Percentiles rank a stretch among this genome's conserved stretches.
Conservation (phyloP, 2,113 vertebrate genomes). For the Clarias batrachus region DNA sequence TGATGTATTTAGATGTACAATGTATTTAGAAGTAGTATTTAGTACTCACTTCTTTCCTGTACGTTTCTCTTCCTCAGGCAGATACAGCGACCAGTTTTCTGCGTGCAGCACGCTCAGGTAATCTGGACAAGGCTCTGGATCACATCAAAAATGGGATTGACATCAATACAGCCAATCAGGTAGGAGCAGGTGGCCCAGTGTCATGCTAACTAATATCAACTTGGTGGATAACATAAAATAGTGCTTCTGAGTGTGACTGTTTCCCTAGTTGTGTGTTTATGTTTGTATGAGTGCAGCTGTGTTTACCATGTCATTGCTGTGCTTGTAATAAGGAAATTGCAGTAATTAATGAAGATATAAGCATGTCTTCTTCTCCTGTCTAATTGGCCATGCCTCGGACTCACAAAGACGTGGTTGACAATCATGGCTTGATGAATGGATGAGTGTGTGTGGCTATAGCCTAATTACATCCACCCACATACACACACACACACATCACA, state of each 20-base stretch:
- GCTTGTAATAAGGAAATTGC: conserved; percentile 45
- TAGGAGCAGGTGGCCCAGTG: conserved; percentile 57
- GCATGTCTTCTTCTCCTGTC: conserved; percentile 18
- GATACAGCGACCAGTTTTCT: conserved; percentile 92
- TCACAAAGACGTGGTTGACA: conserved; percentile 16
- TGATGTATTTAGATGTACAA: too few species aligned
- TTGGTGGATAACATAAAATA: background rate
- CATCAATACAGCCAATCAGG: conserved; percentile 95
- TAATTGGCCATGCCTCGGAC: conserved; percentile 21
- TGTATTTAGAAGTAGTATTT: background rate
- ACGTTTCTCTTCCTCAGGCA: conserved; percentile 67
- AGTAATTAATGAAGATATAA: conserved; percentile 47
- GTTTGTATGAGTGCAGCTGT: conserved; percentile 50
- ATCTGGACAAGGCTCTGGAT: conserved; percentile 94
- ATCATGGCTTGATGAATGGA: conserved; percentile 31
- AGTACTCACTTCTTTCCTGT: background rate
- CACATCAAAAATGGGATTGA: conserved; percentile 91
- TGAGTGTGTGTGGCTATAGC: conserved; percentile 2
- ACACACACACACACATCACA: conserved; percentile 8
- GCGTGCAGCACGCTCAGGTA: conserved; percentile 91
- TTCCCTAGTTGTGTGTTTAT: conserved; percentile 14
- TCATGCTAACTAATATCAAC: background rate
- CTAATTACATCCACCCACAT: background rate
- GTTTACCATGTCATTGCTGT: conserved; percentile 47
- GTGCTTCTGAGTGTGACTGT: background rate